Base-by-base conservation (phyloP, 2,113 vertebrate genomes). In the Hemiprocne comata region DNA sequence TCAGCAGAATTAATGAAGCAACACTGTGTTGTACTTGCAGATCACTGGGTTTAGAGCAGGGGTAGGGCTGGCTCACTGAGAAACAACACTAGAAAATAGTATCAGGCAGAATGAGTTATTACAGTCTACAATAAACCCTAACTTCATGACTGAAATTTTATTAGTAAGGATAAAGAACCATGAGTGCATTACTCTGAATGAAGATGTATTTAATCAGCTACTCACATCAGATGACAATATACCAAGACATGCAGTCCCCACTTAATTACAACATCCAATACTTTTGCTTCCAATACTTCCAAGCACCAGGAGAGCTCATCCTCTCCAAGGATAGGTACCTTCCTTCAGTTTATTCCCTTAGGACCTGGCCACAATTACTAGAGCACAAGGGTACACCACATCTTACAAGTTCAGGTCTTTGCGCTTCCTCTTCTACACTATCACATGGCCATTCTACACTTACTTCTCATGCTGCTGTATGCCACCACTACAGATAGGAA, bases 1-100 rank as follows among this genome's bases (percentile, higher is more conserved):
- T 97, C 25, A 0, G 66, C 89, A 96, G 93, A 94, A 94, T 94
- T 96, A 95, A 97, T 94, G 91, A 95, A 93, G 89, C 80, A 81
- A 91, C 83, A 66, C 65, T 51, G 51, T 31, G 85, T 3, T 87
- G 81, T 72, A 38, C 60, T 81, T 89, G 89, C 89, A 89, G 66
- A 94, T 85, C 33, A 13, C 25, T n/a, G 48, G 64, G 17, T 93
- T 93, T 67, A 76, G 33, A 85, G 67, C 17, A 60, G 38, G 46
- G 19, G 48, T 34, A 86, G 46, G 28, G 42, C 58, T 67, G 66
- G 42, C 89, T 89, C 26, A 13, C 77, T n/a, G 50, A 80, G 42
- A 53, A 96, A 80, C 61, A 87, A 28, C 71, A 57, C 42, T 7
- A 50, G 62, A 90, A 89, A 95, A 96, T 0, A 74, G 26, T 17